These are phyloP conservation scores for Andrena hattorfiana DNA, from an alignment of 2,888 invertebrate genomes.

Conservation along the genomic window DNA sequence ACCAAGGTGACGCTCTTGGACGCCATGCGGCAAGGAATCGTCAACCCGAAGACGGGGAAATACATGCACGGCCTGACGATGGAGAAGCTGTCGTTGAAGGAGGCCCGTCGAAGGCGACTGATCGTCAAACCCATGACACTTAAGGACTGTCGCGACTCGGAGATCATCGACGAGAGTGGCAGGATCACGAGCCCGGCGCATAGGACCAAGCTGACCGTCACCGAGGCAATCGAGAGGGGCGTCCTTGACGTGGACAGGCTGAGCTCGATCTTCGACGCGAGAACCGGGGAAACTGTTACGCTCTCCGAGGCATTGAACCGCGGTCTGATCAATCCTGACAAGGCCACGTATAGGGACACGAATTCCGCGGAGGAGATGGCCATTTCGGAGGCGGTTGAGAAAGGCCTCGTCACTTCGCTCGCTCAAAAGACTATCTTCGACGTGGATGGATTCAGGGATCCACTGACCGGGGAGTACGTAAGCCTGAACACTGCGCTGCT, in stretches of 20 bases:
- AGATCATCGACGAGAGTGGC: slow-evolving; percentile 91
- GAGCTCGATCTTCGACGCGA: slow-evolving; percentile 94
- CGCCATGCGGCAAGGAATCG: slow-evolving; percentile 91
- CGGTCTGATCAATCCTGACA: slow-evolving; percentile 91
- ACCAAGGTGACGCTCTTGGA: slow-evolving; percentile 92
- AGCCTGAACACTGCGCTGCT: slow-evolving; percentile 93
- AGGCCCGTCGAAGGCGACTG: slow-evolving; percentile 93
- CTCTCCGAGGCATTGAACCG: slow-evolving; percentile 93
- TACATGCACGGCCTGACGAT: slow-evolving; percentile 91
- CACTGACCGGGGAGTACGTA: slow-evolving; percentile 92
- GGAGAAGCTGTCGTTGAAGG: slow-evolving; percentile 91
- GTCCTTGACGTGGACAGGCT: slow-evolving; percentile 93
- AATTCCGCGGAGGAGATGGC: slow-evolving; percentile 89
- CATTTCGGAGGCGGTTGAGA: slow-evolving; percentile 94
- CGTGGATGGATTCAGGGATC: slow-evolving; percentile 95
- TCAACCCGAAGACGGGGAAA: slow-evolving; percentile 93
- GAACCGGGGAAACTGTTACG: slow-evolving; percentile 92
- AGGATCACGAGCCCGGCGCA: slow-evolving; percentile 93
- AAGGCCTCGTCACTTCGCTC: slow-evolving; percentile 95
- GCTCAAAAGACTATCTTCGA: slow-evolving; percentile 95
- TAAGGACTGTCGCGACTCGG: slow-evolving; percentile 93
- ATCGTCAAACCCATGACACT: slow-evolving; percentile 97
- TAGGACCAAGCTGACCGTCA: slow-evolving; percentile 90
- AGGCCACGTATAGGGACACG: slow-evolving; percentile 90
- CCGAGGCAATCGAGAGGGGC: slow-evolving; percentile 95